A percentile compares a stretch with the other conserved stretches of the same genome.
These are phyloP conservation scores for Crenuchus spilurus DNA, from an alignment of 2,797 vertebrate genomes.

Conservation along the genomic window DNA sequence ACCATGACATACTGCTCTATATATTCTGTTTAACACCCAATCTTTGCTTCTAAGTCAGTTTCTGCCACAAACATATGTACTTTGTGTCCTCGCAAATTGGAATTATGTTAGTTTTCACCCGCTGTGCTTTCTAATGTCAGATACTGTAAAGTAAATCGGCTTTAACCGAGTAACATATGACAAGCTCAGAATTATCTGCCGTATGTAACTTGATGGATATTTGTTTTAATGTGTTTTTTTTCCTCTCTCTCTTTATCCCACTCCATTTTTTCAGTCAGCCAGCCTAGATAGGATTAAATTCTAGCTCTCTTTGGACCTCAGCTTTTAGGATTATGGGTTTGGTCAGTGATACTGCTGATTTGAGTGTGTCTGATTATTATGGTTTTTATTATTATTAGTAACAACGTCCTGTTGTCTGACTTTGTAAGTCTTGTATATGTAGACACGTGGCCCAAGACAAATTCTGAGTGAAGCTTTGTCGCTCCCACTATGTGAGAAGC, in stretches of 20 bases:
- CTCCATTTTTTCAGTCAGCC: constrained; percentile 44
- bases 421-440: neutral
- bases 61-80: neutral
- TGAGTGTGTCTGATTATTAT: constrained; percentile 30
- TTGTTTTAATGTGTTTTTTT: constrained; percentile 50
- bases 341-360: constrained; percentile 83
- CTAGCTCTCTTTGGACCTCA: constrained; percentile 82
- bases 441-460: neutral
- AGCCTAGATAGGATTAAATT: constrained; percentile 88
- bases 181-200: constrained; percentile 51
- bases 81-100: neutral
- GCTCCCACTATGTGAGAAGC: neutral
- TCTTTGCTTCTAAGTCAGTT: neutral
- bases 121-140: neutral
- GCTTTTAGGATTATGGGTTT: constrained; percentile 86
- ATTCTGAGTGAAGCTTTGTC: constrained; percentile 17
- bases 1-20: neutral
- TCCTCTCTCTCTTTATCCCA: constrained; percentile 56
- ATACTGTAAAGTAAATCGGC: constrained; percentile 1
- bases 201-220: constrained; percentile 20
- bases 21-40: neutral
- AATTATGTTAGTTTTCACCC: neutral
- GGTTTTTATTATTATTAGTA: neutral
- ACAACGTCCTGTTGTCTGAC: neutral
- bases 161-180: constrained; percentile 50